Percentiles rank a stretch among this genome's conserved stretches.
phyloP scores from a whole-genome alignment of 2,888 invertebrate genomes.

The Epicampocera succincta region DNA sequence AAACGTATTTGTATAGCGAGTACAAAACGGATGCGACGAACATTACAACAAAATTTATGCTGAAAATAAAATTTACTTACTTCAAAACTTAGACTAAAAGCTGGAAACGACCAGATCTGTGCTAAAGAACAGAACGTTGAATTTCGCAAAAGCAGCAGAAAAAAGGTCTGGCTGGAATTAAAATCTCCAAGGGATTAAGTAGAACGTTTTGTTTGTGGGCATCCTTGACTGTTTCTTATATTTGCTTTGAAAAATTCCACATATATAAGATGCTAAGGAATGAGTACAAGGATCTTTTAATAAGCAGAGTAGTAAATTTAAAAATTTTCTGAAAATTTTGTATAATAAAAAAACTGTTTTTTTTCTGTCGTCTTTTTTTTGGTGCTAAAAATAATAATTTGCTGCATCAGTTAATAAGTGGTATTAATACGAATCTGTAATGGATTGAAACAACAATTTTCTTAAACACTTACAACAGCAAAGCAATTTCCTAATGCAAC shows the following conservation, averaged over 20 bases:
- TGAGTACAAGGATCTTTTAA: no score
- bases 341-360: no score
- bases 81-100: background rate
- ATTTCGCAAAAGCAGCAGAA: background rate
- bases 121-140: background rate
- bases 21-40: background rate
- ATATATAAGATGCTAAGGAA: no score
- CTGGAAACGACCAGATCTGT: background rate
- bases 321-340: no score
- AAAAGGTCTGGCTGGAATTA: background rate
- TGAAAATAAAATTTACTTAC: background rate
- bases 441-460: no score
- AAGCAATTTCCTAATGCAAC: no score
- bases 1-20: background rate
- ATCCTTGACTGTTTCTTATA: background rate
- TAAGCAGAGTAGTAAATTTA: no score
- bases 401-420: no score
- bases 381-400: no score
- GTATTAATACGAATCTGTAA: no score
- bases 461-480: no score
- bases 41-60: constrained; percentile 11
- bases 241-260: background rate
- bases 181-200: constrained; percentile 7
- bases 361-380: no score
- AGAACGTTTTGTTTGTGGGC: background rate